A percentile compares a stretch with the other conserved stretches of the same genome.
These are phyloP conservation scores for Bombylius discolor DNA, from an alignment of 2,888 invertebrate species.

Conservation along the genomic window DNA sequence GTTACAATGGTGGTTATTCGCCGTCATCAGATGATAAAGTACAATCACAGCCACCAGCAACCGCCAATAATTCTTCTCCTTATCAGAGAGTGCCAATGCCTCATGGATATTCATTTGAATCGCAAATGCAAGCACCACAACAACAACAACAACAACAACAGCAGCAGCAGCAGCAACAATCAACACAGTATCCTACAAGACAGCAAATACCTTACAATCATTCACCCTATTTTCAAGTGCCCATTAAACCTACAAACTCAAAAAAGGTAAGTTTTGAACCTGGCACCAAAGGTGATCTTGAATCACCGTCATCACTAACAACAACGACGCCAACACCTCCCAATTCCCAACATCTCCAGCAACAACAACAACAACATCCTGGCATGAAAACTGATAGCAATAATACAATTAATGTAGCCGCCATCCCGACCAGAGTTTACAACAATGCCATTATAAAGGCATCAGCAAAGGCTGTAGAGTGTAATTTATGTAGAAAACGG, in stretches of 20 bases:
- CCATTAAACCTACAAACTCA: constrained; percentile 45
- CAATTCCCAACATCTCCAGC: constrained; percentile 10
- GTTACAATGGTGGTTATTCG: not conserved
- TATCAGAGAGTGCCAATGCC: constrained; percentile 51
- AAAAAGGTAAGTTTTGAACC: constrained; percentile 65
- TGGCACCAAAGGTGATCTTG: constrained; percentile 53
- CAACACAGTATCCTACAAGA: constrained; percentile 31
- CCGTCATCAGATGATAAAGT: not conserved
- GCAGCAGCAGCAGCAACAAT: constrained; percentile 30
- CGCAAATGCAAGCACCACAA: constrained; percentile 29
- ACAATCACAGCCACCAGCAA: constrained; percentile 1
- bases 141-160: constrained; percentile 21
- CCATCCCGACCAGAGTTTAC: constrained; percentile 36
- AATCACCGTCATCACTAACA: constrained; percentile 17
- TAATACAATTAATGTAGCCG: constrained; percentile 25
- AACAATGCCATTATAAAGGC: constrained; percentile 38
- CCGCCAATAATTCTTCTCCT: constrained; percentile 30
- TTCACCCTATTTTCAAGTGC: constrained; percentile 51
- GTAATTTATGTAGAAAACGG: constrained; percentile 79
- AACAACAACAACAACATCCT: constrained; percentile 1
- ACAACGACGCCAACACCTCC: constrained; percentile 8
- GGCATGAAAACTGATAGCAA: not conserved
- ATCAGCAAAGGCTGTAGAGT: constrained; percentile 50
- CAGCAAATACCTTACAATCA: constrained; percentile 35
- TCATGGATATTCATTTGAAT: constrained; percentile 37